Conservation (phyloP, 2,888 invertebrate genomes). For the Hirtodrosophila alboralis region DNA sequence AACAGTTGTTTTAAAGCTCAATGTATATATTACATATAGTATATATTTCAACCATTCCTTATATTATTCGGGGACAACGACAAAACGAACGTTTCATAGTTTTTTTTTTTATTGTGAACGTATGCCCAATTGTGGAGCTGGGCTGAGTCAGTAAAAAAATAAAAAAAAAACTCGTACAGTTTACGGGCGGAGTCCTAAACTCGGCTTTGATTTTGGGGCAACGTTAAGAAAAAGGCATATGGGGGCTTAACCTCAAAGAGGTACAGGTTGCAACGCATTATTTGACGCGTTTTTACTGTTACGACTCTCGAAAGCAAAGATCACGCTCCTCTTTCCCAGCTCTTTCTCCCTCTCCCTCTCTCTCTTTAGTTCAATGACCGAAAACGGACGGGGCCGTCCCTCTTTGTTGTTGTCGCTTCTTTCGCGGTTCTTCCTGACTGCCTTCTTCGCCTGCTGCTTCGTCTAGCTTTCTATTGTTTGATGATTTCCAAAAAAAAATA, state of each 20-base stretch:
- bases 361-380: constrained; percentile 67
- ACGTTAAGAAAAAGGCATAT: constrained; percentile 41
- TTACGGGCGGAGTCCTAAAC: constrained; percentile 51
- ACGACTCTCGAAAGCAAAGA: constrained; percentile 66
- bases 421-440: constrained; percentile 76
- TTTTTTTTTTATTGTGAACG: constrained; percentile 22
- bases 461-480: constrained; percentile 78
- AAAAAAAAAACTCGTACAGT: constrained; percentile 16
- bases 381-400: constrained; percentile 62
- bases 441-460: constrained; percentile 70
- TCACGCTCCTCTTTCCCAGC: constrained; percentile 35
- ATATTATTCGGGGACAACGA: background rate
- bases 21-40: too few relatives aligned
- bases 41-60: background rate
- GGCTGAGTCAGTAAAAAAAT: constrained; percentile 32
- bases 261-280: constrained; percentile 51
- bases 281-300: constrained; percentile 69
- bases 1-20: too few relatives aligned
- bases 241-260: constrained; percentile 19
- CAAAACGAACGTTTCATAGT: background rate
- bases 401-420: constrained; percentile 71
- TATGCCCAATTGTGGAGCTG: constrained; percentile 32
- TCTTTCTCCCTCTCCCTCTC: constrained; percentile 6
- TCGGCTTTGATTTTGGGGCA: constrained; percentile 24
- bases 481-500: constrained; percentile 70